Conservation (phyloP, 1,140 invertebrate species). For the Drosophila pruinosa region DNA sequence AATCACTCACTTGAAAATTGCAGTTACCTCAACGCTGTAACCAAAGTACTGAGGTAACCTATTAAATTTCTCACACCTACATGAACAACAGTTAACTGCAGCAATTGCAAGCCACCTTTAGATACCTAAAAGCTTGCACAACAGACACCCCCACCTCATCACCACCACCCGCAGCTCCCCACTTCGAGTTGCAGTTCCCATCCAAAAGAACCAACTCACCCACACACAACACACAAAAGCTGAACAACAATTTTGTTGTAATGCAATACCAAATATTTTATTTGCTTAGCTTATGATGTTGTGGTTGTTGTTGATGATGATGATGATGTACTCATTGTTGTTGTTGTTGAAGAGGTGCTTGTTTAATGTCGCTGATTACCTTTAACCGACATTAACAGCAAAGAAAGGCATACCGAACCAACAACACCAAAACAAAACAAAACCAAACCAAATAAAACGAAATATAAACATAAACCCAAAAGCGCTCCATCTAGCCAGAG, state of each 20-base stretch:
- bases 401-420: conserved; percentile 44
- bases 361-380: conserved; percentile 79
- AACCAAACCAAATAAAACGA: conserved; percentile 35
- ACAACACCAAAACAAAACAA: conserved; percentile 40
- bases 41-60: conserved; percentile 34
- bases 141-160: conserved; percentile 20
- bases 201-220: not conserved
- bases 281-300: conserved; percentile 62
- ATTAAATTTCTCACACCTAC: conserved; percentile 77
- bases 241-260: conserved; percentile 69
- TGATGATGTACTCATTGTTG: not conserved
- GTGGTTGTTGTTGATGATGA: conserved; percentile 31
- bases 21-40: too few relatives aligned
- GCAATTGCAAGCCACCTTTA: conserved; percentile 42
- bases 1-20: conserved; percentile 57
- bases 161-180: not conserved
- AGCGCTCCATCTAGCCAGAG: conserved; percentile 3
- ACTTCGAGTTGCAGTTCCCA: conserved; percentile 18
- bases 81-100: conserved; percentile 24
- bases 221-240: not conserved
- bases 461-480: conserved; percentile 2
- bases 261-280: conserved; percentile 69
- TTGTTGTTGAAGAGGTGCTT: conserved; percentile 40
- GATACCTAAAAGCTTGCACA: conserved; percentile 72
- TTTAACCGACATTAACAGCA: conserved; percentile 55